These are phyloP conservation scores for Mallotus villosus DNA, from an alignment of 2,797 vertebrate genomes.

Conservation along the genomic window DNA sequence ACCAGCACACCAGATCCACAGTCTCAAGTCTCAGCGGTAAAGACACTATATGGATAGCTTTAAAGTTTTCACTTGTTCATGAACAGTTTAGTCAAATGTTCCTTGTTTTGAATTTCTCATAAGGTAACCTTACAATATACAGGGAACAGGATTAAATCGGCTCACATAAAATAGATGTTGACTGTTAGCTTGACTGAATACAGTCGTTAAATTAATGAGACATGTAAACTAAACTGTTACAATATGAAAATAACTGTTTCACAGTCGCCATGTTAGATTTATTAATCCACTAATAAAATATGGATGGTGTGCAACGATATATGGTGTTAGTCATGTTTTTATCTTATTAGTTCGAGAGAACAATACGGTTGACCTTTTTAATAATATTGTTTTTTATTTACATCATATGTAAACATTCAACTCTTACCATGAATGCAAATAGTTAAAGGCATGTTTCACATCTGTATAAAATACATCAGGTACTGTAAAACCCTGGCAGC, in stretches of 20 bases:
- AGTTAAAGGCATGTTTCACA: constrained; percentile 75
- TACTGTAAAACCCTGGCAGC: constrained; percentile 68
- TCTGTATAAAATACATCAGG: constrained; percentile 71
- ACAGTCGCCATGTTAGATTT: constrained; percentile 3
- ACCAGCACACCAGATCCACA: background rate
- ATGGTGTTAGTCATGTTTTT: background rate
- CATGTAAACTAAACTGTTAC: background rate
- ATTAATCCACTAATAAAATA: constrained; percentile 7
- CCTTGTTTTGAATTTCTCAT: background rate
- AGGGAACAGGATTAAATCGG: background rate
- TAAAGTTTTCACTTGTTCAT: background rate
- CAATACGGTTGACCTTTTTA: constrained; percentile 2
- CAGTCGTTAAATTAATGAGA: background rate
- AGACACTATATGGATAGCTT: background rate
- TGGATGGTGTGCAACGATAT: constrained; percentile 2
- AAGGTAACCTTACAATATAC: background rate
- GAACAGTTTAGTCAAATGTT: background rate
- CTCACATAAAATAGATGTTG: background rate
- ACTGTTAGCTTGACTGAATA: background rate
- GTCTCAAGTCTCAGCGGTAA: background rate
- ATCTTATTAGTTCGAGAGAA: background rate
- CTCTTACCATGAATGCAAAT: constrained; percentile 68
- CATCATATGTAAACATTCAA: constrained; percentile 77
- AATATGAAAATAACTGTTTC: background rate
- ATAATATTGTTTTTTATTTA: constrained; percentile 67